phyloP scores from a whole-genome alignment of 2,888 invertebrate genomes.

The Brenthis hecate region DNA sequence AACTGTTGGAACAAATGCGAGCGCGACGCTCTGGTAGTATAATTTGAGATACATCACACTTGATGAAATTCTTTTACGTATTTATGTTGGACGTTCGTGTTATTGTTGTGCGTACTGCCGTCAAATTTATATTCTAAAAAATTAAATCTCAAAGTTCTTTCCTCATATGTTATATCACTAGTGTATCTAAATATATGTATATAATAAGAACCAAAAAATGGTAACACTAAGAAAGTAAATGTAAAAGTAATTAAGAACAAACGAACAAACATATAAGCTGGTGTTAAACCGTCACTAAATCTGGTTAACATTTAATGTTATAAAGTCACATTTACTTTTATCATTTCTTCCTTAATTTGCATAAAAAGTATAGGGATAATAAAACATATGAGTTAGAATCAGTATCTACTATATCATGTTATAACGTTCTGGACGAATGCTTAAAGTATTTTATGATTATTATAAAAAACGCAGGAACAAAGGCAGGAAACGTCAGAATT shows the following conservation, averaged over 20 bases:
- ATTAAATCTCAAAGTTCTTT: too few relatives aligned
- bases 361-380: background rate
- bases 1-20: conserved; percentile 49
- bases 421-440: conserved; percentile 13
- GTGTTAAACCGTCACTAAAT: too few relatives aligned
- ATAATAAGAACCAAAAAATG: too few relatives aligned
- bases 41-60: conserved; percentile 43
- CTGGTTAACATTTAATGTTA: too few relatives aligned
- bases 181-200: too few relatives aligned
- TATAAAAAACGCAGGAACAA: conserved; percentile 43
- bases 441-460: conserved; percentile 36
- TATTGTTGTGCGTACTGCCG: conserved; percentile 5
- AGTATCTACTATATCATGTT: conserved; percentile 4
- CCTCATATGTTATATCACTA: too few relatives aligned
- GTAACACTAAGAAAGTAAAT: too few relatives aligned
- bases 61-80: conserved; percentile 38
- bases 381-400: background rate
- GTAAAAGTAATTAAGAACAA: too few relatives aligned
- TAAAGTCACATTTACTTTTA: too few relatives aligned
- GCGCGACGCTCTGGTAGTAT: conserved; percentile 43
- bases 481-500: conserved; percentile 45
- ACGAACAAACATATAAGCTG: too few relatives aligned
- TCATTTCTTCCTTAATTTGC: too few relatives aligned
- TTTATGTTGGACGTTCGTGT: conserved; percentile 3
- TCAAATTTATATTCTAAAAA: background rate